Conservation (phyloP, 1,140 invertebrate species). For the Aphaenogaster rudis region DNA sequence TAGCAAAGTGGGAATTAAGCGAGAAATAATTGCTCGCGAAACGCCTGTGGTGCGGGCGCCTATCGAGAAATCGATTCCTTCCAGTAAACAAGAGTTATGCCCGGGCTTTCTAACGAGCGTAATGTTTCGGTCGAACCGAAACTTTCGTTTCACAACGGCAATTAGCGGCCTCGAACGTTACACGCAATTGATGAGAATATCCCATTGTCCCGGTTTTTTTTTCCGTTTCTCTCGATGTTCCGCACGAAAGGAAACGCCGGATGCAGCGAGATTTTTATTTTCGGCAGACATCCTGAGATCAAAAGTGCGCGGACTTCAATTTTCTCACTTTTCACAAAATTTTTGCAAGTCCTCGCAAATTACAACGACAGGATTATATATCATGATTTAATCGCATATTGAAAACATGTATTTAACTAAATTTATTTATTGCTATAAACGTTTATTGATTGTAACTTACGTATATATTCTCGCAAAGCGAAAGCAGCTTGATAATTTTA, state of each 20-base stretch:
- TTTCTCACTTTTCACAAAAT: not conserved
- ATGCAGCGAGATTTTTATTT: slow-evolving; percentile 30
- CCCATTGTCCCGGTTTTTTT: slow-evolving; percentile 31
- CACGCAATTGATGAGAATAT: slow-evolving; percentile 56
- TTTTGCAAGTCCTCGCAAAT: not conserved
- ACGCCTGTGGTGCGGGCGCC: slow-evolving; percentile 53
- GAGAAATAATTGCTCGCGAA: slow-evolving; percentile 77
- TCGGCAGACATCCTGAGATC: slow-evolving; percentile 53
- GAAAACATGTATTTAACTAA: not conserved
- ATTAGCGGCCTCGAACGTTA: slow-evolving; percentile 58
- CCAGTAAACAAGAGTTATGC: slow-evolving; percentile 73
- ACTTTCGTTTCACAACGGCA: slow-evolving; percentile 76
- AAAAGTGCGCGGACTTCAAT: not conserved
- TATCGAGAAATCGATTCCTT: slow-evolving; percentile 81
- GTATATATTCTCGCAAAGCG: not conserved
- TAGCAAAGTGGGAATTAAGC: slow-evolving; percentile 17
- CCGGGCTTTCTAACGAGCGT: slow-evolving; percentile 64
- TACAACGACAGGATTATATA: not conserved
- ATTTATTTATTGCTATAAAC: not conserved
- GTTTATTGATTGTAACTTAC: not conserved
- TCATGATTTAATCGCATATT: not conserved
- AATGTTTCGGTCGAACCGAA: slow-evolving; percentile 44
- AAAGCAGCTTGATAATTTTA: slow-evolving; percentile 19
- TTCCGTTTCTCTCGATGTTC: slow-evolving; percentile 28
- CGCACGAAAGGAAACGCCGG: slow-evolving; percentile 42